These are phyloP conservation scores for Macropodus opercularis DNA, from an alignment of 2,797 vertebrate genomes.

Conservation along the genomic window DNA sequence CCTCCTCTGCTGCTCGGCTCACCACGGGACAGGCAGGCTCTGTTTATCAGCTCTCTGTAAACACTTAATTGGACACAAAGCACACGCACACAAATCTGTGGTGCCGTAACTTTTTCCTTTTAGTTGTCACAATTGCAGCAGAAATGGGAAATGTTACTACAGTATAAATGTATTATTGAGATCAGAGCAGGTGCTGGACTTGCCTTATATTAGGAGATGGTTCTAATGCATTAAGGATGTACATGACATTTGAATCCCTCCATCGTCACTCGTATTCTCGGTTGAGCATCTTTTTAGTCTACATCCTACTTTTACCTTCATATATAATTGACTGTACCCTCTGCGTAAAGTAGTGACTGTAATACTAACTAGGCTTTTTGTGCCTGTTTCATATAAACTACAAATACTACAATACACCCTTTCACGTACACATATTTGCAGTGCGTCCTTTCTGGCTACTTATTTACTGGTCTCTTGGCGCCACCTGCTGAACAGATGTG, in stretches of 20 bases:
- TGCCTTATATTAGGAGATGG: no score
- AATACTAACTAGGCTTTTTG: no score
- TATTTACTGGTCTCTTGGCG: slow-evolving; percentile 47
- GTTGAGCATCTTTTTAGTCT: background rate
- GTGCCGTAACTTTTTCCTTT: slow-evolving; percentile 1
- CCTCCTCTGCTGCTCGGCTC: slow-evolving; percentile 36
- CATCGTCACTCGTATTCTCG: background rate
- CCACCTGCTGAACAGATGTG: slow-evolving; percentile 67
- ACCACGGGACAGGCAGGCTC: slow-evolving; percentile 37
- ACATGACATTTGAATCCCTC: background rate
- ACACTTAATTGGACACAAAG: slow-evolving; percentile 36
- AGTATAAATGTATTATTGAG: no score
- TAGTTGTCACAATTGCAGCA: slow-evolving; percentile 7
- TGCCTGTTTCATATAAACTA: accelerated
- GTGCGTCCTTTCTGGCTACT: background rate
- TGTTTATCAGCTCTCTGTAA: slow-evolving; percentile 66
- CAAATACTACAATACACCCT: background rate
- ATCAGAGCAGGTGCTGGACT: no score
- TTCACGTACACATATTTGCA: background rate
- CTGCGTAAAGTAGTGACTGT: no score
- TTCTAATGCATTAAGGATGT: no score
- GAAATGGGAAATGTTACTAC: no score
- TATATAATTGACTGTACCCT: no score
- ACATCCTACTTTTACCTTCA: background rate
- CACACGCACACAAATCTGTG: slow-evolving; percentile 13